phyloP scores from a whole-genome alignment of 2,113 vertebrate genomes.

The Rhabdornis inornatus region DNA sequence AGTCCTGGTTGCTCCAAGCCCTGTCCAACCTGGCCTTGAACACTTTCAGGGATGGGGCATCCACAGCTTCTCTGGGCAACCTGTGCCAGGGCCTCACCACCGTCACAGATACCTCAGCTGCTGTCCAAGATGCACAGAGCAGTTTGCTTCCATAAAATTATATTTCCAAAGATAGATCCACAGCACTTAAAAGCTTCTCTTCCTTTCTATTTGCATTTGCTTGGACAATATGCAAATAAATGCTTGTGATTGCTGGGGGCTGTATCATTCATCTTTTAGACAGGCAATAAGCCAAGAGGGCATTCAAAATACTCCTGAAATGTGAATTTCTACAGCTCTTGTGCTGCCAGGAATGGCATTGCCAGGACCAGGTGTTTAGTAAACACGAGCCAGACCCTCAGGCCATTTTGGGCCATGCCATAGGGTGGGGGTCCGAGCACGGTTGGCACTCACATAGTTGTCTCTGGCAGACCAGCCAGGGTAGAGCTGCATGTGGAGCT shows the following conservation, averaged over 20 bases:
- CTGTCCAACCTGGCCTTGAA: neutral
- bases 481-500: slow-evolving; percentile 99
- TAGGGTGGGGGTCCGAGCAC: neutral
- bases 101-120: neutral
- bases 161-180: neutral
- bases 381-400: neutral
- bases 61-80: neutral
- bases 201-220: neutral
- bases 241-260: too few relatives aligned
- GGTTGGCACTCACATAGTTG: slow-evolving; percentile 89
- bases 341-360: accelerated
- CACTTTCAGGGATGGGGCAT: neutral
- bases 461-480: slow-evolving; percentile 97
- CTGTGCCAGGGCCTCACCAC: neutral
- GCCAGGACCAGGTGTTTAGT: neutral
- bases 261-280: neutral
- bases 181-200: neutral
- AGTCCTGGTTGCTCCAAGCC: neutral
- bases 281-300: neutral
- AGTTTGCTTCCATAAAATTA: neutral
- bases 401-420: neutral
- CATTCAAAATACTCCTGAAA: neutral
- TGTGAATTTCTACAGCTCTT: accelerated
- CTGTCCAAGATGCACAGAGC: neutral
- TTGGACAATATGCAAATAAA: neutral